phyloP scores from a whole-genome alignment of 64 coral and sea anemone genomes.

The Stichodactyla mertensii region DNA sequence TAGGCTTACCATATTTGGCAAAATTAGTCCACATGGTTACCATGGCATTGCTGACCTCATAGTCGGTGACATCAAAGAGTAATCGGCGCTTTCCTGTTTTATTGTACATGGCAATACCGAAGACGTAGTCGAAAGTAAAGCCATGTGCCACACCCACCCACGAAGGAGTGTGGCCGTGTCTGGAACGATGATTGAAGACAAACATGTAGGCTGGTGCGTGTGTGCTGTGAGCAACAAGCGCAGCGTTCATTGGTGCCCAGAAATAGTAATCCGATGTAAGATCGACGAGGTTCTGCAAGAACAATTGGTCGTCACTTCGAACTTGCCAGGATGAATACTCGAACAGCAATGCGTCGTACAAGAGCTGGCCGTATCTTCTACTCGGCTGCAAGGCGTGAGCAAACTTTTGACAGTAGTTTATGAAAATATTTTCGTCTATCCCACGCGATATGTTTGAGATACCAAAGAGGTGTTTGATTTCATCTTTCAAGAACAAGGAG shows the following conservation, averaged over 20 bases:
- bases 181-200: conserved; percentile 58
- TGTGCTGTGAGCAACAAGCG: conserved; percentile 37
- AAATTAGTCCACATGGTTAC: conserved; percentile 69
- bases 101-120: neutral
- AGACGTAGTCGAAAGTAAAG: neutral
- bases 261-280: conserved; percentile 49
- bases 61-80: conserved; percentile 14
- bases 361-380: neutral
- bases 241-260: conserved; percentile 38
- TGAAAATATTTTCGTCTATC: conserved; percentile 21
- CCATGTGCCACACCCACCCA: conserved; percentile 5
- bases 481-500: conserved; percentile 32
- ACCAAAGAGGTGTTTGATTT: neutral
- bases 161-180: neutral
- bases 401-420: neutral
- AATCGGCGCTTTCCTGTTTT: neutral
- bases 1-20: conserved; percentile 79
- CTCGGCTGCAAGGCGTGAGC: conserved; percentile 8
- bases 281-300: conserved; percentile 30
- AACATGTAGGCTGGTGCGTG: conserved; percentile 54
- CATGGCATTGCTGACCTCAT: conserved; percentile 55
- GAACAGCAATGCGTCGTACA: conserved; percentile 36
- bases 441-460: conserved; percentile 17
- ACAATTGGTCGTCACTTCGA: conserved; percentile 1
- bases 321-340: conserved; percentile 55